Evolutionary conservation across 1,140 invertebrate genomes (phyloP).

Genomic region (Drosophila cardini): DNA sequence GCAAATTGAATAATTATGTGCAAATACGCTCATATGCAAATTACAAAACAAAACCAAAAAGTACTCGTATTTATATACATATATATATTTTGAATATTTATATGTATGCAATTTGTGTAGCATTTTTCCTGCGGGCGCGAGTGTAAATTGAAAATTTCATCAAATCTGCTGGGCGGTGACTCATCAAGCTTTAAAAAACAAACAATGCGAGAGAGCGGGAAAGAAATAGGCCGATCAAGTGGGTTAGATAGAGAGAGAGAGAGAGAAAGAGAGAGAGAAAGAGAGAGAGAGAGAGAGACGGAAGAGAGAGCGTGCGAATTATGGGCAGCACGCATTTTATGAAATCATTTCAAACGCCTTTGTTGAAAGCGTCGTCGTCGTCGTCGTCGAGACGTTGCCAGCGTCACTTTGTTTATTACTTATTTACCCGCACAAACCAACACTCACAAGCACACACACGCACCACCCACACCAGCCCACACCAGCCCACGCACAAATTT

Average conservation of each 20-base stretch:
- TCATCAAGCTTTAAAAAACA: conserved; percentile 27
- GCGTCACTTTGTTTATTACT: conserved; percentile 54
- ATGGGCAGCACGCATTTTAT: conserved; percentile 49
- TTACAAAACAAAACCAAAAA: conserved; percentile 16
- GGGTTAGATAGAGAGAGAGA: background rate
- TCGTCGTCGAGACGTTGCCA: conserved; percentile 20
- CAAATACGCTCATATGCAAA: conserved; percentile 46
- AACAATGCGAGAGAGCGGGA: background rate
- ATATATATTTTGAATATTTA: conserved; percentile 3
- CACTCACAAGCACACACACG: conserved; percentile 1
- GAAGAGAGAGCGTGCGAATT: conserved; percentile 32
- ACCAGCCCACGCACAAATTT: conserved; percentile 58
- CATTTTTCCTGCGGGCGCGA: conserved; percentile 39
- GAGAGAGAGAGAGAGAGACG: background rate
- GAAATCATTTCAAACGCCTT: conserved; percentile 68
- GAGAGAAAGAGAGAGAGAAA: background rate
- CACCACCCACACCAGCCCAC: conserved; percentile 1
- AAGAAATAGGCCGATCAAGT: background rate
- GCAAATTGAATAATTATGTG: conserved; percentile 76
- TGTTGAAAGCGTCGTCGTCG: conserved; percentile 24
- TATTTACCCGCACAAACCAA: conserved; percentile 36
- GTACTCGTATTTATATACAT: background rate
- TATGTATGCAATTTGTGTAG: background rate
- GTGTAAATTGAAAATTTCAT: conserved; percentile 56
- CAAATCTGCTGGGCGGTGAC: conserved; percentile 25